Evolutionary conservation across 2,797 vertebrate species (phyloP), one percentile per base, ranked within the genome.

Genomic region (Parotocinclus haroldoi): DNA sequence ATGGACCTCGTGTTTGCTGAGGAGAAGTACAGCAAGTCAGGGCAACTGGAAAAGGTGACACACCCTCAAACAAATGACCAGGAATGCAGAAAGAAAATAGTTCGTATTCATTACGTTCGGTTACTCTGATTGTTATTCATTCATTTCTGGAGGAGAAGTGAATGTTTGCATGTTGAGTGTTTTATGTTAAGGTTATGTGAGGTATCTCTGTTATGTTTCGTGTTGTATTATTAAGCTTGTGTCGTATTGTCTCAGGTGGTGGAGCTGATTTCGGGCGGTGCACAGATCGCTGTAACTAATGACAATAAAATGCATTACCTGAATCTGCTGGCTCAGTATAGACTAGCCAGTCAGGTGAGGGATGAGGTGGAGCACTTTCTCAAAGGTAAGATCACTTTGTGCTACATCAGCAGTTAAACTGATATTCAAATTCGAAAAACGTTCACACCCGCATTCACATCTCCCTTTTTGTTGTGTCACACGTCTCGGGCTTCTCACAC

Each of bases 1-100:
- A 98, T 98, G 93, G 96, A 99, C 83, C 86, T 99, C 77, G 94
- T 97, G 75, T 99, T 99, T 79, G 96, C 97, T 37, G 97, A 99
- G 83, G 97, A 99, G 85, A 99, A 96, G 81, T 99, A 99, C 67
- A 96, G 88, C 85, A 96, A 92, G 85, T 91, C 88, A 0, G 97
- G 97, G 76, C 96, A 99, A 78, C 86, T 99, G 85, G 97, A 99
- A 84, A 99, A 98, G 95, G 97, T 98, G 83, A 93, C 54, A 66
- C 42, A 64, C 17, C 13, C 42, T 39, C 19, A 17, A 38, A n/a
- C 13, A 48, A 50, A 17, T 44, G 10, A n/a, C 10, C n/a, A 19
- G 48, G 27, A 12, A n/a, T 1, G 37, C n/a, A 18, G 39, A n/a
- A 42, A 19, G 19, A 7, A 27, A 17, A 18, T 13, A 17, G 27